Evolutionary conservation across 1,140 invertebrate species (phyloP).

Genomic region (Temnothorax nylanderi): DNA sequence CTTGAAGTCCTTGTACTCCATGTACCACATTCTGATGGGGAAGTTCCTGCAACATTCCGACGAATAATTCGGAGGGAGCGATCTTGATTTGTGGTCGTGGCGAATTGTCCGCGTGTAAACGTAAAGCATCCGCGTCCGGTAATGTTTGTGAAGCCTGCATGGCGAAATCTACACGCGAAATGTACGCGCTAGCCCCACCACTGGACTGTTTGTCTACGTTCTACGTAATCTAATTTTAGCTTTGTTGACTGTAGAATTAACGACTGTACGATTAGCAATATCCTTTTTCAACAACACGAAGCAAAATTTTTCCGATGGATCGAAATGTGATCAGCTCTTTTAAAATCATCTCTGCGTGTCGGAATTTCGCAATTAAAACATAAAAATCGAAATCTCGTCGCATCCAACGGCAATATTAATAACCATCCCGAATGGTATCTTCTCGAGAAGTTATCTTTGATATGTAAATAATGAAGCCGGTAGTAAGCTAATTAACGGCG

Average conservation of each 20-base stretch:
- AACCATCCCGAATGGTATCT: neutral
- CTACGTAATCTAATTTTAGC: slow-evolving; percentile 9
- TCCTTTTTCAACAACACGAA: neutral
- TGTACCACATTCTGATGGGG: slow-evolving; percentile 92
- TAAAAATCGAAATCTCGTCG: neutral
- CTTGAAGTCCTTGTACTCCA: slow-evolving; percentile 91
- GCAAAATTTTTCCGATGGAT: neutral
- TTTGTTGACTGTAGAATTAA: slow-evolving; percentile 18
- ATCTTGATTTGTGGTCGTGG: neutral
- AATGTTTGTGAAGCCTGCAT: slow-evolving; percentile 14
- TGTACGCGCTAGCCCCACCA: neutral
- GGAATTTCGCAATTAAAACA: neutral
- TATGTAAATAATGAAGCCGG: slow-evolving; percentile 25
- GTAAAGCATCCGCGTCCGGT: neutral
- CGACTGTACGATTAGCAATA: neutral
- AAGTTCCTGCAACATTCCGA: slow-evolving; percentile 88
- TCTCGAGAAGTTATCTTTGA: neutral
- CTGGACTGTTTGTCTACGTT: neutral
- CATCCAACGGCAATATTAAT: neutral
- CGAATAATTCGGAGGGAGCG: neutral
- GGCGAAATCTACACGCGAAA: neutral
- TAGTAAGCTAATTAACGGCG: slow-evolving; percentile 14
- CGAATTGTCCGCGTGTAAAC: neutral
- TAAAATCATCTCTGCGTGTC: neutral
- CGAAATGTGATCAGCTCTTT: neutral